Evolutionary conservation across 2,113 vertebrate species (phyloP).

Genomic region (Machaerirhynchus nigripectus): DNA sequence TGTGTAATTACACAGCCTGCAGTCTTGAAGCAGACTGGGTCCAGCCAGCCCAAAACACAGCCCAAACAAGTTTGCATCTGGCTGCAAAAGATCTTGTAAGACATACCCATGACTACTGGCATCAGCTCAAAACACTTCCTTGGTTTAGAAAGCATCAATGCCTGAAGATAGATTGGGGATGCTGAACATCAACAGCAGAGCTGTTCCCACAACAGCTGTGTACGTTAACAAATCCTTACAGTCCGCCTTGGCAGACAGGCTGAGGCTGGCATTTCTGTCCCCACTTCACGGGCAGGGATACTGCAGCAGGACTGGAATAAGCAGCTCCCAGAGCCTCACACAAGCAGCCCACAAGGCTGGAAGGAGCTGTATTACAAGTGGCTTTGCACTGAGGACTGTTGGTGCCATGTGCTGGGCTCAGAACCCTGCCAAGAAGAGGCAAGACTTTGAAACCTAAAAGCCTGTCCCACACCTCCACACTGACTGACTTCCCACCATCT

Average conservation of each 20-base stretch:
- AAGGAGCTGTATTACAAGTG: not conserved
- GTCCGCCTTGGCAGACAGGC: not conserved
- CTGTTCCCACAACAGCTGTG: not conserved
- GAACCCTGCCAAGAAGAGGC: not conserved
- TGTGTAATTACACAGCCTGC: not conserved
- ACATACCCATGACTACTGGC: not conserved
- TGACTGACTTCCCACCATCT: not conserved
- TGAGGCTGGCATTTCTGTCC: not conserved
- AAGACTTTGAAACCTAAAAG: not conserved
- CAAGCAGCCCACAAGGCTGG: not conserved
- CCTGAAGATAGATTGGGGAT: not conserved
- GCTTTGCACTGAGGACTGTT: not conserved
- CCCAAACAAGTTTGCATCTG: not conserved
- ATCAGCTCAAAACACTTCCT: not conserved
- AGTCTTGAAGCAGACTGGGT: not conserved
- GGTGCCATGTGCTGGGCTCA: not conserved
- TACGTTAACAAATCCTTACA: not conserved
- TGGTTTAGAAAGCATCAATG: not conserved
- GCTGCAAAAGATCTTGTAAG: not conserved
- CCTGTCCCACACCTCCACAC: not conserved
- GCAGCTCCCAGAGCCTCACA: not conserved
- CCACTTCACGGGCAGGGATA: not conserved
- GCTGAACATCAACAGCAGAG: not conserved
- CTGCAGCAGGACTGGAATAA: not conserved
- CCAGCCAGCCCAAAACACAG: not conserved